phyloP scores from a whole-genome alignment of 2,888 invertebrate genomes.

The Amphipoea oculea region DNA sequence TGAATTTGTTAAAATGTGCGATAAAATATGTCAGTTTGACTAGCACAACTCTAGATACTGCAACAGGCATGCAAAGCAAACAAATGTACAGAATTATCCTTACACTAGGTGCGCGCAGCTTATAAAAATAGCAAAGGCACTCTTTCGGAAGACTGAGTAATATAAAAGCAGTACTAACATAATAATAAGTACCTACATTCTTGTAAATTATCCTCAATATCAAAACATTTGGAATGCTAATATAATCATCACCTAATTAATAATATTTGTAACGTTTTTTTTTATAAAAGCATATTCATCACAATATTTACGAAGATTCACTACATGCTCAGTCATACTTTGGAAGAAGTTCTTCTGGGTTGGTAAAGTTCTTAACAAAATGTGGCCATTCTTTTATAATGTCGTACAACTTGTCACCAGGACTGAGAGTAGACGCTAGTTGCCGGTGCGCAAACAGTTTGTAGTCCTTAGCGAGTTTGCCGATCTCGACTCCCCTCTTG shows the following conservation, averaged over 20 bases:
- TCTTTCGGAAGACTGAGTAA: conserved; percentile 12
- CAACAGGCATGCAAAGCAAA: conserved; percentile 10
- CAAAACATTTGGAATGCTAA: conserved; percentile 11
- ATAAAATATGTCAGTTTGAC: conserved; percentile 31
- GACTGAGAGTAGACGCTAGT: conserved; percentile 92
- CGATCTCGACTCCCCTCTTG: conserved; percentile 90
- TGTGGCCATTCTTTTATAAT: conserved; percentile 93
- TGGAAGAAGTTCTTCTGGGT: conserved; percentile 76
- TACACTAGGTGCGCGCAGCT: conserved; percentile 4
- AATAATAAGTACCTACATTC: conserved; percentile 17
- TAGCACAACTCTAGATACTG: conserved; percentile 26
- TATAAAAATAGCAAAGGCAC: conserved; percentile 20
- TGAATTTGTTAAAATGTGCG: not conserved
- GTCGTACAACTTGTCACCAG: conserved; percentile 92
- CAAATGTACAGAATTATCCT: conserved; percentile 2
- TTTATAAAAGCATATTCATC: conserved; percentile 8
- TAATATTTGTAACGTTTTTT: not conserved
- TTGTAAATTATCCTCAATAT: not conserved
- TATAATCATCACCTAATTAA: conserved; percentile 12
- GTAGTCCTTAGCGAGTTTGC: conserved; percentile 92
- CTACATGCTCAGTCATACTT: conserved; percentile 67
- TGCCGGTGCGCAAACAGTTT: conserved; percentile 93
- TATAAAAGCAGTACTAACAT: not conserved
- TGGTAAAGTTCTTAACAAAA: conserved; percentile 85
- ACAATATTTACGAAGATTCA: conserved; percentile 22